Percentiles rank a stretch among this genome's conserved stretches.
phyloP scores from a whole-genome alignment of 2,113 vertebrate species.

The Paralichthys olivaceus region DNA sequence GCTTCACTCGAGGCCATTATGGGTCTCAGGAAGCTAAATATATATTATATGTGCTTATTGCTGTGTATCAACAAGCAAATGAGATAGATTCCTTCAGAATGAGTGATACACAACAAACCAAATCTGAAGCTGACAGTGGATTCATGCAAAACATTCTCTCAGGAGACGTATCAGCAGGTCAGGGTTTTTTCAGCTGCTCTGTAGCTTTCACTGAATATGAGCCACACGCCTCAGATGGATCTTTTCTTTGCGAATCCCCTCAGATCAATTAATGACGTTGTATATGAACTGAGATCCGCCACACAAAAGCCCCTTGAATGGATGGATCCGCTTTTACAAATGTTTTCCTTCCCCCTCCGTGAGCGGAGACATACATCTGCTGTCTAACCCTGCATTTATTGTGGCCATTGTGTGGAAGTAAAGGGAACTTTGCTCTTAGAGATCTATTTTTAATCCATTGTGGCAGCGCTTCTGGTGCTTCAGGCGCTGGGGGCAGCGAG shows the following conservation, averaged over 20 bases:
- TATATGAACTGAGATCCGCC: constrained; percentile 19
- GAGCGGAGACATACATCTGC: constrained; percentile 49
- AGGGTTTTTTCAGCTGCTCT: constrained; percentile 11
- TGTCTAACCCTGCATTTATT: constrained; percentile 45
- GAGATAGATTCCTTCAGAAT: background rate
- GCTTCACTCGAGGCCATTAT: constrained; percentile 5
- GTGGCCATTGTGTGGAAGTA: constrained; percentile 36
- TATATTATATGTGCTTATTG: constrained; percentile 1
- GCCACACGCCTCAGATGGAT: constrained; percentile 35
- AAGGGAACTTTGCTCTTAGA: constrained; percentile 54
- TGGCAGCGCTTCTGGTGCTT: constrained; percentile 8
- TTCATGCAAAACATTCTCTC: constrained; percentile 18
- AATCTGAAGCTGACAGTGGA: background rate
- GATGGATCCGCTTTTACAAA: constrained; percentile 46
- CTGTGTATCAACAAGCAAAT: background rate
- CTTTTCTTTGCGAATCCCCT: constrained; percentile 37
- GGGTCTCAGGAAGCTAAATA: constrained; percentile 27
- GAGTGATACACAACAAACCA: background rate
- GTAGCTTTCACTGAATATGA: constrained; percentile 22
- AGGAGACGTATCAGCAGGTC: constrained; percentile 36
- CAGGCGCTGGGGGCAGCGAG: background rate
- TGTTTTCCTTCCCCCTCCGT: constrained; percentile 4
- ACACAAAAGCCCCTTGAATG: constrained; percentile 34
- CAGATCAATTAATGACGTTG: constrained; percentile 44
- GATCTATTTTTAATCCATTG: constrained; percentile 67